Conservation (phyloP, 1,140 invertebrate species). For the Drosophila nannoptera region DNA sequence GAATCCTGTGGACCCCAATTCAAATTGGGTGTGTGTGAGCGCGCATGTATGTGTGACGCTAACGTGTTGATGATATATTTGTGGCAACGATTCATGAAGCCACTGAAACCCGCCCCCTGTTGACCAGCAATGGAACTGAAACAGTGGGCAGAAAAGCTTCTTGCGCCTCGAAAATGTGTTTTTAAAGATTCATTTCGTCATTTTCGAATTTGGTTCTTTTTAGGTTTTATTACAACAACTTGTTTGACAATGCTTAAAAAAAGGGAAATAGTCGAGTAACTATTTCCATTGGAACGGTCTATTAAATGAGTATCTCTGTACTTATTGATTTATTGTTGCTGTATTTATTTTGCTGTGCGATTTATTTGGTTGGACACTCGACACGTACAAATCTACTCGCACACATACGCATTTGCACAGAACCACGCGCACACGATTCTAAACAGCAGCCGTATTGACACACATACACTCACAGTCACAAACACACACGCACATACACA, state of each 20-base stretch:
- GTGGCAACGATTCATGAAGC: conserved; percentile 37
- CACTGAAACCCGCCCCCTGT: conserved; percentile 22
- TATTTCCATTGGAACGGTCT: conserved; percentile 6
- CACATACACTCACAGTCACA: conserved; percentile 32
- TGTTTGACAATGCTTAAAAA: background rate
- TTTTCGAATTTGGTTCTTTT: background rate
- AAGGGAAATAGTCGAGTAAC: background rate
- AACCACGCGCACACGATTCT: conserved; percentile 38
- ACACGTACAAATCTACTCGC: conserved; percentile 6
- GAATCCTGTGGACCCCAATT: conserved; percentile 49
- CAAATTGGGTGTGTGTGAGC: conserved; percentile 15
- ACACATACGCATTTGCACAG: conserved; percentile 14
- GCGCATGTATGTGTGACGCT: conserved; percentile 35
- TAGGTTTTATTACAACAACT: conserved; percentile 17
- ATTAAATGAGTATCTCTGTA: conserved; percentile 44
- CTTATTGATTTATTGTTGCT: conserved; percentile 69
- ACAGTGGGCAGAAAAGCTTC: conserved; percentile 11
- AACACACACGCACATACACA: conserved; percentile 8
- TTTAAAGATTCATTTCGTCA: too few species aligned
- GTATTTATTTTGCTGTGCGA: conserved; percentile 63
- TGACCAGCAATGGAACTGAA: conserved; percentile 46
- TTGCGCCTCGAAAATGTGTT: too few species aligned
- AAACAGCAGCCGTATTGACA: conserved; percentile 2
- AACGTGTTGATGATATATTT: conserved; percentile 77
- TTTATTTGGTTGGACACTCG: conserved; percentile 53